These are phyloP conservation scores for Emydura subglobosa DNA, from an alignment of 2,113 vertebrate species.

Conservation along the genomic window DNA sequence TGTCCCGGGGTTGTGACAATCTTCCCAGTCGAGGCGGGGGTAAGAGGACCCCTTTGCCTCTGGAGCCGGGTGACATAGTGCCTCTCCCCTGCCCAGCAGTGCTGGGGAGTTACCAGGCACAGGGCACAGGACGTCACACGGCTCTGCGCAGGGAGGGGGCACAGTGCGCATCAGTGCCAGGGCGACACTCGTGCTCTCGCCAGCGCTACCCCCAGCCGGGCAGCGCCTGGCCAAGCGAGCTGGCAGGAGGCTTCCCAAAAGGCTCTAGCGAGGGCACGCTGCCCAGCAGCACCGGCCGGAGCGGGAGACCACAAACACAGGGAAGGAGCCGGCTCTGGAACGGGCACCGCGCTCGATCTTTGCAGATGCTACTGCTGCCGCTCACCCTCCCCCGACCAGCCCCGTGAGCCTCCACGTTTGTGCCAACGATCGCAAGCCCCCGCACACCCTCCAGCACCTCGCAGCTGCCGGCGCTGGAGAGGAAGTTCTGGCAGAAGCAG, in stretches of 20 bases:
- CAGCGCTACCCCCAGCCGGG: background rate
- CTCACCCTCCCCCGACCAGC: background rate
- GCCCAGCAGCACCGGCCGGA: background rate
- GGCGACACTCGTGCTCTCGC: background rate
- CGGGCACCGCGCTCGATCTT: background rate
- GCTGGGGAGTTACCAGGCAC: background rate
- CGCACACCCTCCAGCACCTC: slow-evolving; percentile 88
- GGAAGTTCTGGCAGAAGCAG: slow-evolving; percentile 88
- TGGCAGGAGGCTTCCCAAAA: background rate
- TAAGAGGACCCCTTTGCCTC: background rate
- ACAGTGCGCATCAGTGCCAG: background rate
- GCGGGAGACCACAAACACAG: background rate
- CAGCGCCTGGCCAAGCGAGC: background rate
- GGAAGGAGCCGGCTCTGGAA: background rate
- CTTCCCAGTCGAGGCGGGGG: background rate
- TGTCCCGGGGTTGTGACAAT: background rate
- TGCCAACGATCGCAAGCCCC: slow-evolving; percentile 84
- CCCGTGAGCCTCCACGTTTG: background rate
- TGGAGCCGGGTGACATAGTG: too few species aligned
- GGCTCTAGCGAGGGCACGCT: background rate
- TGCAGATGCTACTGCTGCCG: background rate
- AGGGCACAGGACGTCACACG: background rate
- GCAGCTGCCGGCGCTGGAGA: slow-evolving; percentile 86
- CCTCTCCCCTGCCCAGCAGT: background rate
- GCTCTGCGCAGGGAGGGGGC: background rate